Base-by-base conservation (phyloP, 1,140 invertebrate genomes). In the Drosophila sechellia region DNA sequence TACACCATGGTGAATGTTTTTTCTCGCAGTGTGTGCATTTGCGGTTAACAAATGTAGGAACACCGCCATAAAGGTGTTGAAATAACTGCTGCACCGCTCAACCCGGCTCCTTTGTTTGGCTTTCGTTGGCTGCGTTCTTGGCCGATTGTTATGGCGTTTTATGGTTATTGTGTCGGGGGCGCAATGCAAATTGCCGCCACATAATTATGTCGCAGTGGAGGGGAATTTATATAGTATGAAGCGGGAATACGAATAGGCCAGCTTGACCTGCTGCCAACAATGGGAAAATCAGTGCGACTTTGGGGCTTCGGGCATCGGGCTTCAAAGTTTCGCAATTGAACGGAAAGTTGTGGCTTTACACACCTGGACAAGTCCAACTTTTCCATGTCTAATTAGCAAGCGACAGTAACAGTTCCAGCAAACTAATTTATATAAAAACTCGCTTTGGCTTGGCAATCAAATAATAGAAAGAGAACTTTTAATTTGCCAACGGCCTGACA, bases 131-230 rank as follows among this genome's bases (percentile, higher is more conserved):
- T 43, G 65, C 53, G 17, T 63, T 54, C 59, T 59, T 68, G 76
- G 59, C 54, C 60, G 78, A 87, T 89, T 89, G 84, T 89, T 89
- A 77, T 63, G 71, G 65, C 65, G 66, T 83, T 87, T 87, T 89
- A 79, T 79, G 79, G 84, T 58, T 59, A 69, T 78, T 86, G 75
- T 83, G 65, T 76, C 79, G 71, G 76, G 72, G 79, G 68, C 57
- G 72, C 80, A 84, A 89, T 90, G 79, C 77, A 90, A 87, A 87
- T 87, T 89, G 79, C 73, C 45, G 65, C 77, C 79, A 84, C 77
- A 90, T 89, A 89, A 89, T 89, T 89, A 89, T 89, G 84, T 89
- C 77, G 80, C 77, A 70, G 76, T 66, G 43, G 39, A 34, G 39
- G 42, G 59, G 50, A 57, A 66, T 39, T 13, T 13, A 39, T 39